phyloP scores from a whole-genome alignment of 2,888 invertebrate genomes.

The Itoplectis maculator region DNA sequence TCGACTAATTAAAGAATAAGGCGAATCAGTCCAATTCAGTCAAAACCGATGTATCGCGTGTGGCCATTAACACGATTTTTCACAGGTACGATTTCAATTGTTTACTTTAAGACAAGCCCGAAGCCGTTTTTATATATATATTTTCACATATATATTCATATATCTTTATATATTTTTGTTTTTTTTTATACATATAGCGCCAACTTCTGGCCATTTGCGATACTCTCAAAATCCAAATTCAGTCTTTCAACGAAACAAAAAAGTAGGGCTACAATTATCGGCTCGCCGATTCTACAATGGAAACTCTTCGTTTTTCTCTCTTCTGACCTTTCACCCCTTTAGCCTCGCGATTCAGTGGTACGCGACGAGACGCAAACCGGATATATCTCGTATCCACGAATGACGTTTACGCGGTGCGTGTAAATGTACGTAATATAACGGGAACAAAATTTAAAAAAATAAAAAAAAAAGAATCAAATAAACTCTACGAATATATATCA shows the following conservation, averaged over 20 bases:
- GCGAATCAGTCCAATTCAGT: conserved; percentile 83
- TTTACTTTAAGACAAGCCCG: conserved; percentile 70
- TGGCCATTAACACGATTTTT: conserved; percentile 68
- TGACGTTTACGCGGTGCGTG: conserved; percentile 74
- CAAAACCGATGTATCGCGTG: conserved; percentile 68
- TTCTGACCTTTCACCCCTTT: conserved; percentile 31
- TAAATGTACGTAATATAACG: conserved; percentile 72
- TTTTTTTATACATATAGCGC: conserved; percentile 46
- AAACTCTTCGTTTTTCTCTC: conserved; percentile 35
- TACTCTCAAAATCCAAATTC: conserved; percentile 71
- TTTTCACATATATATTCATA: conserved; percentile 68
- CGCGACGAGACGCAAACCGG: conserved; percentile 64
- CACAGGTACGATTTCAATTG: conserved; percentile 71
- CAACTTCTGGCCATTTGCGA: conserved; percentile 62
- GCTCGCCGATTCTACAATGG: conserved; percentile 72
- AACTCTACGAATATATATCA: conserved; percentile 82
- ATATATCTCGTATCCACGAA: conserved; percentile 59
- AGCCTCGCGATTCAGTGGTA: conserved; percentile 67
- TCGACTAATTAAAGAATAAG: conserved; percentile 76
- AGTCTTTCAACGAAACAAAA: conserved; percentile 73
- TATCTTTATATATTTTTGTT: conserved; percentile 72
- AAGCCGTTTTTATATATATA: conserved; percentile 62
- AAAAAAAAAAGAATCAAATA: conserved; percentile 79
- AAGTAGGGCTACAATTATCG: conserved; percentile 72
- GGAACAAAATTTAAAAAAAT: conserved; percentile 69